A percentile compares a stretch with the other conserved stretches of the same genome.
Conservation (phyloP, 92 coral and sea anemone genomes). For the Epizoanthus scotinus region DNA sequence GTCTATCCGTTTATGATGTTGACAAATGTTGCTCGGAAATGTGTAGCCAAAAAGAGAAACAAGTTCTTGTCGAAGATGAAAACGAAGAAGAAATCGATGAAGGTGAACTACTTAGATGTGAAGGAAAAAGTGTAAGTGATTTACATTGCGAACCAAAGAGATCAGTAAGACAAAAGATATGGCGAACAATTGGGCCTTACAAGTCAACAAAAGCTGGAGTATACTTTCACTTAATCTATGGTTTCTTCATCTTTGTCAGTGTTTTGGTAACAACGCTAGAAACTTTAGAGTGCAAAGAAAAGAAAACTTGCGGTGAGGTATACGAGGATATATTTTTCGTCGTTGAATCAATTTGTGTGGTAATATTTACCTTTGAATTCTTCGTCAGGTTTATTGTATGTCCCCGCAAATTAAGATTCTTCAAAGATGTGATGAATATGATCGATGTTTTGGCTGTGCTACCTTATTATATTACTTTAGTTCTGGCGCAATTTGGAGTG, state of each 20-base stretch:
- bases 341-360: constrained; percentile 79
- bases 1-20: constrained; percentile 89
- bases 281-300: constrained; percentile 67
- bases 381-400: constrained; percentile 76
- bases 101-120: constrained; percentile 65
- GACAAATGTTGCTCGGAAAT: constrained; percentile 92
- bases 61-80: constrained; percentile 67
- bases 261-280: constrained; percentile 79
- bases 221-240: constrained; percentile 78
- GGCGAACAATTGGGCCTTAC: constrained; percentile 88
- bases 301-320: constrained; percentile 67
- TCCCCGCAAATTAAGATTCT: constrained; percentile 73
- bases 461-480: constrained; percentile 70
- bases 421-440: constrained; percentile 66
- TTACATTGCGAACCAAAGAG: constrained; percentile 77
- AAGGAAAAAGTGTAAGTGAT: constrained; percentile 50
- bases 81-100: constrained; percentile 57
- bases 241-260: constrained; percentile 77
- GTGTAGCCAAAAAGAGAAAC: constrained; percentile 73
- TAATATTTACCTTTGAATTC: constrained; percentile 73
- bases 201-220: constrained; percentile 86
- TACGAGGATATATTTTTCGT: constrained; percentile 59
- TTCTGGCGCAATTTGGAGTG: constrained; percentile 66
- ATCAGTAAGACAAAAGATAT: constrained; percentile 75
- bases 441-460: constrained; percentile 75